A percentile compares a stretch with the other conserved stretches of the same genome.
Evolutionary conservation across 2,888 invertebrate genomes (phyloP).

Genomic region (Temnothorax rugatulus): DNA sequence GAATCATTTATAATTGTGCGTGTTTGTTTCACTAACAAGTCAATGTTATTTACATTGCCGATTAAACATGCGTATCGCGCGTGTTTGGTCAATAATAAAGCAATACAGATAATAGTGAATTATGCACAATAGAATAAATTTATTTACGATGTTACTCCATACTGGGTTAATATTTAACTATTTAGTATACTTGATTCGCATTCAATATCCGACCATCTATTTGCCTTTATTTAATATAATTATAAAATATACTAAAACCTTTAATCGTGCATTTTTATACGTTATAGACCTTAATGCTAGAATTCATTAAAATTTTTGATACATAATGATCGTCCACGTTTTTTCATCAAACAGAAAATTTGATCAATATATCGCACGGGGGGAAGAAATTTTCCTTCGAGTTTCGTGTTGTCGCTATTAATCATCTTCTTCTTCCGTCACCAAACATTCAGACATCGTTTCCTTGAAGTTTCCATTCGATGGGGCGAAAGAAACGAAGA

Average conservation of each 20-base stretch:
- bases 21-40: neutral
- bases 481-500: slow-evolving; percentile 12
- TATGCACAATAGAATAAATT: slow-evolving; percentile 21
- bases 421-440: slow-evolving; percentile 18
- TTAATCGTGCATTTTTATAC: neutral
- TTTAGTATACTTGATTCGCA: neutral
- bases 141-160: neutral
- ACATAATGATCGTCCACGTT: neutral
- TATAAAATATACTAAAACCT: neutral
- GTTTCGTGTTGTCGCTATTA: slow-evolving; percentile 28
- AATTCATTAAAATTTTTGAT: slow-evolving; percentile 7
- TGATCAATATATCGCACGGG: neutral
- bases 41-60: neutral
- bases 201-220: neutral
- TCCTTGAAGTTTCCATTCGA: slow-evolving; percentile 23
- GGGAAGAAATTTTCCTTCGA: neutral
- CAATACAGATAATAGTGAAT: slow-evolving; percentile 6
- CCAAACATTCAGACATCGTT: slow-evolving; percentile 49
- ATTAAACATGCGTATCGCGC: neutral
- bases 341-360: neutral
- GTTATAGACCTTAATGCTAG: no score
- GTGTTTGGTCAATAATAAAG: neutral
- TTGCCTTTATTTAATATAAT: neutral
- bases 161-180: neutral
- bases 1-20: neutral